phyloP scores from a whole-genome alignment of 2,797 vertebrate genomes.

The Potorous gilbertii region DNA sequence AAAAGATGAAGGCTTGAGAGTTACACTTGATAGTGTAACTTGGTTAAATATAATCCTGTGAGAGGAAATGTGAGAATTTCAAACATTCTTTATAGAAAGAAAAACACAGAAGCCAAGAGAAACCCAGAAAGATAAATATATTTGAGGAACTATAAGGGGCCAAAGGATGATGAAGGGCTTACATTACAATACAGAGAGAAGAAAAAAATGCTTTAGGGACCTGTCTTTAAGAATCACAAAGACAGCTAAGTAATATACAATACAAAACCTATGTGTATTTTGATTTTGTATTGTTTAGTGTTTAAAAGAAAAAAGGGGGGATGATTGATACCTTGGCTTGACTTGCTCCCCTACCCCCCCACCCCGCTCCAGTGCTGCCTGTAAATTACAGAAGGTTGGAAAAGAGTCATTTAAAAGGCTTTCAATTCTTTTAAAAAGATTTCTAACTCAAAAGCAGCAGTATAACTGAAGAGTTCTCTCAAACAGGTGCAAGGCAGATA shows the following conservation, averaged over 20 bases:
- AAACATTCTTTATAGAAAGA: background rate
- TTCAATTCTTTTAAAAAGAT: slow-evolving; percentile 31
- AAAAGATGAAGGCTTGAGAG: background rate
- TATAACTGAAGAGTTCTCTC: background rate
- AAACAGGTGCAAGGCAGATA: background rate
- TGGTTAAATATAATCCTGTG: background rate
- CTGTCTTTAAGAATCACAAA: background rate
- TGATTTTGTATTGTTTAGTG: background rate
- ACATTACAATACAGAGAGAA: background rate
- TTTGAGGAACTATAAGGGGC: background rate
- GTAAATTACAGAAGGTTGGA: slow-evolving; percentile 1
- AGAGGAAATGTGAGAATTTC: background rate
- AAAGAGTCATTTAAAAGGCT: slow-evolving; percentile 36
- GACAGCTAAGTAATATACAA: background rate
- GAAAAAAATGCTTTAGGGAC: background rate
- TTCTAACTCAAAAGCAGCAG: background rate
- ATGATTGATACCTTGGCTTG: background rate
- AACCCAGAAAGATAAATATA: background rate
- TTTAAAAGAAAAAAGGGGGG: background rate
- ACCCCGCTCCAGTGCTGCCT: background rate
- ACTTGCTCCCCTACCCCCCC: background rate
- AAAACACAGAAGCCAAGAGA: background rate
- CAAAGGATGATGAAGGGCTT: background rate
- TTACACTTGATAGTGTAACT: too few relatives aligned
- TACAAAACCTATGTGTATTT: background rate